Conservation (phyloP, 2,797 vertebrate genomes). For the Erithacus rubecula region DNA sequence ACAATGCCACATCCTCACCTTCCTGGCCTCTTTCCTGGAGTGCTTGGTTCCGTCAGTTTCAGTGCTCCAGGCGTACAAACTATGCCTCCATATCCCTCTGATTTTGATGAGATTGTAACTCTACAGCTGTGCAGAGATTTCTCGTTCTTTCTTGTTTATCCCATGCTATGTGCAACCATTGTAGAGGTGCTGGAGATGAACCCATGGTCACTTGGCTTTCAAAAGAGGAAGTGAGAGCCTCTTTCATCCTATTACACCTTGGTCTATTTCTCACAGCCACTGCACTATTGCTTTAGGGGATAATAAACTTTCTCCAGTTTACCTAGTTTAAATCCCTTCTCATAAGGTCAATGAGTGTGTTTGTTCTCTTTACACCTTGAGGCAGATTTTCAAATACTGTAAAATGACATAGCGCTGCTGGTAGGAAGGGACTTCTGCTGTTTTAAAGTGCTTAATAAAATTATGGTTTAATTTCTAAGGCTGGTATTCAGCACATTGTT, state of each 20-base stretch:
- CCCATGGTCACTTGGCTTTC: background rate
- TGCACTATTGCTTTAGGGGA: background rate
- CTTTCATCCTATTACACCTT: background rate
- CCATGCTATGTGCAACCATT: fast-evolving
- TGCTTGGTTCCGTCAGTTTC: fast-evolving
- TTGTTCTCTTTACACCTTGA: background rate
- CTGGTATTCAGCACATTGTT: background rate
- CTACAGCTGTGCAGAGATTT: background rate
- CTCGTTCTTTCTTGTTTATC: background rate
- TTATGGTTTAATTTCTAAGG: background rate
- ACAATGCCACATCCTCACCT: background rate
- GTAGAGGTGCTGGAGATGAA: background rate
- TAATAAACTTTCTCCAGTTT: background rate
- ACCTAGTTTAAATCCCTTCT: background rate
- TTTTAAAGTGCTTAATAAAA: background rate
- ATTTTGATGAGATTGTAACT: background rate
- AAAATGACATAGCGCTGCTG: background rate
- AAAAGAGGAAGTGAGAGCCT: background rate
- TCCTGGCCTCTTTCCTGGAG: background rate
- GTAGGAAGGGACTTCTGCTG: background rate
- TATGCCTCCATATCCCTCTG: background rate
- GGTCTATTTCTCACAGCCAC: background rate
- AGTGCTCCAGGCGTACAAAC: background rate
- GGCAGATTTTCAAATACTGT: background rate
- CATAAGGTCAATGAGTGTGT: background rate